Conservation (phyloP, 2,888 invertebrate genomes). For the Limnephilus auricula region DNA sequence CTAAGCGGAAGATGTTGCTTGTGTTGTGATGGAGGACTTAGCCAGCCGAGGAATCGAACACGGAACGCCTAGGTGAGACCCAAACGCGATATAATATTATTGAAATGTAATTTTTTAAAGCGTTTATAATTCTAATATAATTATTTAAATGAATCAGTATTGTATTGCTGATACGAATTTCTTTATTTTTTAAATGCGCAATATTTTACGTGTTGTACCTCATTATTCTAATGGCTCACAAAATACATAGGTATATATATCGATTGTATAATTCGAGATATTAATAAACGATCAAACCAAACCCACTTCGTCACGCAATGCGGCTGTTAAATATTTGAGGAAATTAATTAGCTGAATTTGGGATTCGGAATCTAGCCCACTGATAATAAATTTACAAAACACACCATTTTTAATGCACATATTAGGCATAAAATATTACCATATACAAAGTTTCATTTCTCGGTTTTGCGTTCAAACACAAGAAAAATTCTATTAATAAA, state of each 20-base stretch:
- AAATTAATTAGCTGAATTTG: not conserved
- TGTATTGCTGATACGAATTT: not conserved
- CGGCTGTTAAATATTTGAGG: not conserved
- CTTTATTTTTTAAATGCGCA: not conserved
- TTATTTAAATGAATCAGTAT: not conserved
- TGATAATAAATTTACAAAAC: not conserved
- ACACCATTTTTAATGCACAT: not conserved
- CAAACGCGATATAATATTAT: too few species aligned
- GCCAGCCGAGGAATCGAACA: too few species aligned
- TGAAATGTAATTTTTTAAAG: not conserved
- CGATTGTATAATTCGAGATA: not conserved
- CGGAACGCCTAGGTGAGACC: too few species aligned
- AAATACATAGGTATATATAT: not conserved
- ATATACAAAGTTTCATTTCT: too few species aligned
- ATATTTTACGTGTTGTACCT: not conserved
- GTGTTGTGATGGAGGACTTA: too few species aligned
- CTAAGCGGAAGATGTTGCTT: too few species aligned
- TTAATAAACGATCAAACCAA: not conserved
- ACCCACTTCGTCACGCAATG: not conserved
- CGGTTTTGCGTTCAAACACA: not conserved
- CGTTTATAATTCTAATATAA: not conserved
- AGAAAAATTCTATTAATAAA: not conserved
- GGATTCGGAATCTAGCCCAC: not conserved
- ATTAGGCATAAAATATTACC: too few species aligned
- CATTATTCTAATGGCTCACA: not conserved